A percentile compares a stretch with the other conserved stretches of the same genome.
phyloP scores from a whole-genome alignment of 2,888 invertebrate species.

The Bibio marci region DNA sequence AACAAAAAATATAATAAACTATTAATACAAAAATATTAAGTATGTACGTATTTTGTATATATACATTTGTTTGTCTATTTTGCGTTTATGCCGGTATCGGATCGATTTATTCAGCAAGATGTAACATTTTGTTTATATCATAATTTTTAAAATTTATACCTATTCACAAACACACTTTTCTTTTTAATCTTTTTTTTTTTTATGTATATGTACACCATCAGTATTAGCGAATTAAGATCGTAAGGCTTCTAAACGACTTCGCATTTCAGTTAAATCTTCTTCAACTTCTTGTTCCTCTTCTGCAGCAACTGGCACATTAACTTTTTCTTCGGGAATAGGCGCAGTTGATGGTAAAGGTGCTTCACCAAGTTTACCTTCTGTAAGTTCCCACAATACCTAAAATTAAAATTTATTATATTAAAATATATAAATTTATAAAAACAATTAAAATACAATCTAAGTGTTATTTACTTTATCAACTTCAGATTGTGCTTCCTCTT shows the following conservation, averaged over 20 bases:
- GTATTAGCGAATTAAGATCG: no score
- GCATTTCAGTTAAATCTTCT: constrained; percentile 83
- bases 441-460: not conserved
- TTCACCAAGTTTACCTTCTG: constrained; percentile 79
- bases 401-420: constrained; percentile 6
- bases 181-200: no score
- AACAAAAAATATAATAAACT: no score
- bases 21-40: no score
- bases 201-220: no score
- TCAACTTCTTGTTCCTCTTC: constrained; percentile 40
- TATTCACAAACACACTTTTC: no score
- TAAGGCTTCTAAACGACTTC: constrained; percentile 69
- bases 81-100: no score
- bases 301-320: constrained; percentile 28
- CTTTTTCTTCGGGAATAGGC: constrained; percentile 33
- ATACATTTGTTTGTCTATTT: no score
- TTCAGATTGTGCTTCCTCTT: constrained; percentile 88
- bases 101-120: no score
- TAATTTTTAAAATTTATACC: no score
- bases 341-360: constrained; percentile 69
- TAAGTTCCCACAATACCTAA: constrained; percentile 71
- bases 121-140: no score
- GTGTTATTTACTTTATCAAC: constrained; percentile 56
- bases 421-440: not conserved
- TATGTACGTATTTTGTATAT: no score